A percentile compares a stretch with the other conserved stretches of the same genome.
phyloP scores from a whole-genome alignment of 2,888 invertebrate species.

The Operophtera brumata region DNA sequence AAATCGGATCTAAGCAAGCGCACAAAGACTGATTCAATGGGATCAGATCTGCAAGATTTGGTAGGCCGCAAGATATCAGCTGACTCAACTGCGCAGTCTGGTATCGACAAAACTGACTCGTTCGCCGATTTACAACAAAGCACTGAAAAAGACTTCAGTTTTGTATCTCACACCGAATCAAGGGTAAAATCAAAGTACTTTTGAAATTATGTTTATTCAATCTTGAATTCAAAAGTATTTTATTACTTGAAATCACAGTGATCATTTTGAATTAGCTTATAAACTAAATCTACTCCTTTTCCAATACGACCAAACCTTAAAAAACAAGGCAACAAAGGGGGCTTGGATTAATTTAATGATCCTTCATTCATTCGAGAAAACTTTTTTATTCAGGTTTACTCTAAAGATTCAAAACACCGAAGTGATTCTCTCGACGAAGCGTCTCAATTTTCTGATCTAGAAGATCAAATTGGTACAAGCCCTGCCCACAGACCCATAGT shows the following conservation, averaged over 20 bases:
- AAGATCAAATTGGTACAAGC: constrained; percentile 71
- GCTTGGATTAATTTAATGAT: too few species aligned
- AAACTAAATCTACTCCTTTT: background rate
- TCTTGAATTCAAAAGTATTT: too few species aligned
- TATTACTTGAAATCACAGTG: too few species aligned
- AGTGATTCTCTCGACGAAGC: constrained; percentile 77
- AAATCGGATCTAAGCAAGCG: constrained; percentile 69
- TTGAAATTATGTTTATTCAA: background rate
- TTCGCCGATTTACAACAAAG: constrained; percentile 73
- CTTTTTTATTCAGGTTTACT: constrained; percentile 50
- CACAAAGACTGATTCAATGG: constrained; percentile 71
- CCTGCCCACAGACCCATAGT: constrained; percentile 57
- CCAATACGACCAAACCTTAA: too few species aligned
- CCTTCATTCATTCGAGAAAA: background rate
- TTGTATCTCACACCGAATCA: constrained; percentile 75
- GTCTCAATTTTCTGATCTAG: constrained; percentile 76
- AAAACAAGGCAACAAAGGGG: too few species aligned
- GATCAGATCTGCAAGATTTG: constrained; percentile 65
- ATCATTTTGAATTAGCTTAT: background rate
- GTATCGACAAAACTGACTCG: constrained; percentile 71
- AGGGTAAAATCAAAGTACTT: constrained; percentile 52
- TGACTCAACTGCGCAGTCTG: constrained; percentile 65
- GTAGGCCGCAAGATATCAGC: constrained; percentile 60
- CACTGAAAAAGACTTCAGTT: constrained; percentile 74
- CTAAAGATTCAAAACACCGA: constrained; percentile 71